Evolutionary conservation across 2,113 vertebrate species (phyloP).

Genomic region (Tragelaphus buxtoni): DNA sequence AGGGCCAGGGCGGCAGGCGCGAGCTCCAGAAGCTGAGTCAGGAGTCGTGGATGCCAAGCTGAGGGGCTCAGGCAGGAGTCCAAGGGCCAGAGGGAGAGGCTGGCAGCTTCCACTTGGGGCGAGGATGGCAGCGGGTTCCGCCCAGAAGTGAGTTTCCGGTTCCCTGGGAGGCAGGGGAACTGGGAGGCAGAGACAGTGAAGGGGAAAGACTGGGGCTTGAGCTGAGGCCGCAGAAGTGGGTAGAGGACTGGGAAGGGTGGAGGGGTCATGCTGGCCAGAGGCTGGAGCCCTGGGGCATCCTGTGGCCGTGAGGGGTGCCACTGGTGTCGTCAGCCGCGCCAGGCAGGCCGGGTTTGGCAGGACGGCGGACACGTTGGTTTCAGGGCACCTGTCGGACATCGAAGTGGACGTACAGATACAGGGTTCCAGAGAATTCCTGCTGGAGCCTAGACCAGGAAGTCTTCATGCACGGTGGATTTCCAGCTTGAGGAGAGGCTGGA

Average conservation of each 20-base stretch:
- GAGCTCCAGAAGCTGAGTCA: not conserved
- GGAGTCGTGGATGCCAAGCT: not conserved
- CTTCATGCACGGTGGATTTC: not conserved
- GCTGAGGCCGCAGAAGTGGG: not conserved
- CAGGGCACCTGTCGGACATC: accelerated
- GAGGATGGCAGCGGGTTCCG: accelerated
- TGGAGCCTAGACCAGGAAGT: not conserved
- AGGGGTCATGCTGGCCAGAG: accelerated
- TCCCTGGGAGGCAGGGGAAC: not conserved
- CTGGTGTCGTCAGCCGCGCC: accelerated
- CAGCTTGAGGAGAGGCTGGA: not conserved
- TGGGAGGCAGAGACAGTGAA: not conserved
- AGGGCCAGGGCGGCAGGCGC: accelerated
- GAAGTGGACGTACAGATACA: not conserved
- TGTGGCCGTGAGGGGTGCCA: not conserved
- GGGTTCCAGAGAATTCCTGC: not conserved
- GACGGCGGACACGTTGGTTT: accelerated
- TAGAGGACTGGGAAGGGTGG: too few species aligned
- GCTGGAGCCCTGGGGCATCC: not conserved
- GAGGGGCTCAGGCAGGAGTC: not conserved
- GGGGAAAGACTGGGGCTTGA: not conserved
- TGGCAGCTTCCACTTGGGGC: not conserved
- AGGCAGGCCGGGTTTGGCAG: not conserved
- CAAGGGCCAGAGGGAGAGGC: accelerated
- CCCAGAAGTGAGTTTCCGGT: not conserved